Conservation (phyloP, 1,140 invertebrate genomes). For the Glomeris maerens region DNA sequence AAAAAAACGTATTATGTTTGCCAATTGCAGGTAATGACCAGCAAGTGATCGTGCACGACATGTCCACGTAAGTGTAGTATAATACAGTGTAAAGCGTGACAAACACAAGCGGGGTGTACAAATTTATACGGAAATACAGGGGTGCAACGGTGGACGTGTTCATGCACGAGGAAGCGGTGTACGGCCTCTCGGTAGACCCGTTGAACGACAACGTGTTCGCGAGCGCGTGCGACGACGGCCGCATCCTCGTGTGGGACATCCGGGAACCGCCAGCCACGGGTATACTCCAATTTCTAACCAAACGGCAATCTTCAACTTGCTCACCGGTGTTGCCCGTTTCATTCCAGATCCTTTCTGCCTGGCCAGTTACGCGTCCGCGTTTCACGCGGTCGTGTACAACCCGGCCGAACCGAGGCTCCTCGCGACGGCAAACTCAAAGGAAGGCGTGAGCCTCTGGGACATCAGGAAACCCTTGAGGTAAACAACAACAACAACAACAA, state of each 20-base stretch:
- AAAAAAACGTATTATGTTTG: not conserved
- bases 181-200: slow-evolving; percentile 72
- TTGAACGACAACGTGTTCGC: slow-evolving; percentile 65
- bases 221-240: slow-evolving; percentile 79
- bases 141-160: slow-evolving; percentile 57
- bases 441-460: slow-evolving; percentile 80
- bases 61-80: slow-evolving; percentile 45
- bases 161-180: slow-evolving; percentile 73
- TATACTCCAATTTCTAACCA: too few species aligned
- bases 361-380: slow-evolving; percentile 52
- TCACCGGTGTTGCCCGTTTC: too few species aligned
- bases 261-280: slow-evolving; percentile 44
- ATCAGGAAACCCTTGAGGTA: slow-evolving; percentile 34
- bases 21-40: slow-evolving; percentile 72
- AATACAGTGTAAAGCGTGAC: not conserved
- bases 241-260: slow-evolving; percentile 70
- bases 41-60: slow-evolving; percentile 75
- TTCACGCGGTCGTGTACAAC: slow-evolving; percentile 84
- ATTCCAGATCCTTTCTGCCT: slow-evolving; percentile 43
- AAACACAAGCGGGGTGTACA: not conserved
- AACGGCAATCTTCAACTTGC: too few species aligned
- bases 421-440: slow-evolving; percentile 74
- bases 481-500: not conserved
- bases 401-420: slow-evolving; percentile 63
- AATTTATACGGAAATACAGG: slow-evolving; percentile 31